Percentiles rank a stretch among this genome's conserved stretches.
Evolutionary conservation across 1,140 invertebrate genomes (phyloP).

Genomic region (Drosophila melanica): DNA sequence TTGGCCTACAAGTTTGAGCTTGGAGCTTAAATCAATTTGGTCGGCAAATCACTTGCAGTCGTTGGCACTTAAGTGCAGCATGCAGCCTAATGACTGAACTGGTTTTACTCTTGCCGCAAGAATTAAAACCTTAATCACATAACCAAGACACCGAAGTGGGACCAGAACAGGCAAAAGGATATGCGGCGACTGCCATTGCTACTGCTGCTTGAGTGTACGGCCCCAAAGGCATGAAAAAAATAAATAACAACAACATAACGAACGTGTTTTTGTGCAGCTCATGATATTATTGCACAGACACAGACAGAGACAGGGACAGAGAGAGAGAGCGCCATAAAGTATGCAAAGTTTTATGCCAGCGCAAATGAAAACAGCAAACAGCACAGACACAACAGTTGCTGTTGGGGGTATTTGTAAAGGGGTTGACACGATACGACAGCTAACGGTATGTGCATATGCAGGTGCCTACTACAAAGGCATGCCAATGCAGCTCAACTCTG

Average conservation of each 20-base stretch:
- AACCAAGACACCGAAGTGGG: slow-evolving; percentile 54
- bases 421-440: slow-evolving; percentile 16
- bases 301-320: slow-evolving; percentile 26
- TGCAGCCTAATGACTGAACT: slow-evolving; percentile 30
- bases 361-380: slow-evolving; percentile 73
- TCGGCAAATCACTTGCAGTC: slow-evolving; percentile 6
- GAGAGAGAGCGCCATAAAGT: slow-evolving; percentile 63
- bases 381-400: slow-evolving; percentile 17
- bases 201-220: slow-evolving; percentile 6
- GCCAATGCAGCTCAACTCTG: slow-evolving; percentile 43
- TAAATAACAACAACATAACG: too few relatives aligned
- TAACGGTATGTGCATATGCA: slow-evolving; percentile 50
- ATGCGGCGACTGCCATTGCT: slow-evolving; percentile 11
- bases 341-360: slow-evolving; percentile 79
- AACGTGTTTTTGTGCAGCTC: slow-evolving; percentile 58
- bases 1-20: slow-evolving; percentile 47
- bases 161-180: slow-evolving; percentile 25
- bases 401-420: slow-evolving; percentile 3
- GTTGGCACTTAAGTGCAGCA: slow-evolving; percentile 41
- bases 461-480: slow-evolving; percentile 58
- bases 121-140: slow-evolving; percentile 80
- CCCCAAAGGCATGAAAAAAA: slow-evolving; percentile 30
- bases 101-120: slow-evolving; percentile 34
- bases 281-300: slow-evolving; percentile 79
- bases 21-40: slow-evolving; percentile 50